phyloP scores from a whole-genome alignment of 2,888 invertebrate species.

The Listrodromus nycthemerus region DNA sequence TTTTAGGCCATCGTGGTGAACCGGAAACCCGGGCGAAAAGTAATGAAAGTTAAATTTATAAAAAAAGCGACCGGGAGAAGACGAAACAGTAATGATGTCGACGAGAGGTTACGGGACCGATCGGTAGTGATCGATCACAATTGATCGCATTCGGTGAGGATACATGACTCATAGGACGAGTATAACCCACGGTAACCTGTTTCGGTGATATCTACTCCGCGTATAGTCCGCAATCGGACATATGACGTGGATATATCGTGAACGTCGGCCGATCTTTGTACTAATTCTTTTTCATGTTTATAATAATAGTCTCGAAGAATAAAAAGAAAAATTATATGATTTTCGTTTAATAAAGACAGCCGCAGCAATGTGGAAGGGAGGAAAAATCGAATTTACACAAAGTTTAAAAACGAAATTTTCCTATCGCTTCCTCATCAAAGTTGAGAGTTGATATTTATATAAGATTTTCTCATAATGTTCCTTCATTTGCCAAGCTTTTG shows the following conservation, averaged over 20 bases:
- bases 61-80: background rate
- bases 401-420: slow-evolving; percentile 6
- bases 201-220: slow-evolving; percentile 40
- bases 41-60: slow-evolving; percentile 10
- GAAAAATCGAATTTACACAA: background rate
- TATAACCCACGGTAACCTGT: slow-evolving; percentile 40
- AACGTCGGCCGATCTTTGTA: background rate
- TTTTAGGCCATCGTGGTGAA: background rate
- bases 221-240: background rate
- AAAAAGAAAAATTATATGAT: slow-evolving; percentile 4
- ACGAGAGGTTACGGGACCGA: slow-evolving; percentile 50
- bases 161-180: slow-evolving; percentile 60
- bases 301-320: background rate
- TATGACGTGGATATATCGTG: background rate
- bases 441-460: too few species aligned
- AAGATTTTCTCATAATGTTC: too few species aligned
- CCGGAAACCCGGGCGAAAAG: slow-evolving; percentile 4
- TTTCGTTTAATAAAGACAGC: slow-evolving; percentile 1
- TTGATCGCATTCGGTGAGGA: too few species aligned
- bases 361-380: background rate
- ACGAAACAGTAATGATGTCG: slow-evolving; percentile 55
- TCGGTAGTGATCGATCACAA: slow-evolving; percentile 41
- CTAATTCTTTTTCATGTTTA: background rate
- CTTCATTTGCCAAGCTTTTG: too few species aligned
- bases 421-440: too few species aligned